Percentiles rank a stretch among this genome's conserved stretches.
Conservation (phyloP, 2,113 vertebrate species). For the Manacus vitellinus region DNA sequence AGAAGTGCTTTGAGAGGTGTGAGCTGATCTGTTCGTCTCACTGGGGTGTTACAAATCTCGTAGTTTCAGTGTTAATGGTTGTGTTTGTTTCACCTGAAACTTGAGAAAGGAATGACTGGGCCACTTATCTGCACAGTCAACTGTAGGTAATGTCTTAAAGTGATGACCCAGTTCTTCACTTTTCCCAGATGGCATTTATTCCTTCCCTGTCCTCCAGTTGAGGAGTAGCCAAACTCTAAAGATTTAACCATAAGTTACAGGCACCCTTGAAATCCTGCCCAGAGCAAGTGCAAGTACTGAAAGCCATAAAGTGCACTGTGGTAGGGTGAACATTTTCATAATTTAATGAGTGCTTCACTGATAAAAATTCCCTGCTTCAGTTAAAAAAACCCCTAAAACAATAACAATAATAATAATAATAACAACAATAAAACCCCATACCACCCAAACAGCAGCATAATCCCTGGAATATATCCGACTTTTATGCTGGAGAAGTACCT, state of each 20-base stretch:
- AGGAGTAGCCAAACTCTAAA: not conserved
- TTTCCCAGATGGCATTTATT: not conserved
- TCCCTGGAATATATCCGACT: not conserved
- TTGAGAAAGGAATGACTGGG: not conserved
- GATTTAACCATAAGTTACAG: not conserved
- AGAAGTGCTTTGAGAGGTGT: not conserved
- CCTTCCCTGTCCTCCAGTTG: not conserved
- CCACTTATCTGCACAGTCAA: not conserved
- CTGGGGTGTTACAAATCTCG: not conserved
- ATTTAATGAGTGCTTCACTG: not conserved
- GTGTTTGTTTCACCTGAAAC: not conserved
- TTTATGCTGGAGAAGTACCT: not conserved
- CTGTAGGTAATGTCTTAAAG: not conserved
- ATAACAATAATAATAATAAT: not conserved
- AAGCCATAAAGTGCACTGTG: not conserved
- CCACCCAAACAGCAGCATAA: not conserved
- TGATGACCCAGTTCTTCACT: not conserved
- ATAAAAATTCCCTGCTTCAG: not conserved
- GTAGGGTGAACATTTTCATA: not conserved
- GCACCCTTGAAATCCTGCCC: not conserved
- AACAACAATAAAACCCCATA: not conserved
- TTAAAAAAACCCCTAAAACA: not conserved
- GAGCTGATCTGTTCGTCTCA: not conserved
- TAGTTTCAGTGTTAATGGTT: not conserved
- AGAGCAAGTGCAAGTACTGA: not conserved